Evolutionary conservation across 2,113 vertebrate species (phyloP).

Genomic region (Halichoeres trimaculatus): DNA sequence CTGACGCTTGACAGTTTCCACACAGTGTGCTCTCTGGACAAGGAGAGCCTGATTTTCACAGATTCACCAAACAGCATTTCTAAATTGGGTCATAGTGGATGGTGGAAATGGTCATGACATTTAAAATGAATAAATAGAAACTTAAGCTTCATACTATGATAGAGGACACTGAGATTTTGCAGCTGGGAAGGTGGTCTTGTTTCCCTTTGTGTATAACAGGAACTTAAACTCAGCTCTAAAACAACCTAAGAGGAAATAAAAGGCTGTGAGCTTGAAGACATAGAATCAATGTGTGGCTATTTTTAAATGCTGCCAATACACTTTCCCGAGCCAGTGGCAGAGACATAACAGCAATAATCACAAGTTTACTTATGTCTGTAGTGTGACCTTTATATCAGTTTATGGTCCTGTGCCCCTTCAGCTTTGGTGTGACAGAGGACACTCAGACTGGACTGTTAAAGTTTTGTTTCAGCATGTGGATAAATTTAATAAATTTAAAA

Average conservation of each 20-base stretch:
- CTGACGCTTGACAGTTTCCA: constrained; percentile 69
- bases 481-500: constrained; percentile 2
- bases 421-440: no score
- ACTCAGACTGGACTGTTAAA: no score
- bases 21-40: constrained; percentile 29
- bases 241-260: neutral
- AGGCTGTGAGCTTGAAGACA: constrained; percentile 18
- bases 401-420: constrained; percentile 17
- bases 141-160: constrained; percentile 26
- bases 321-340: constrained; percentile 24
- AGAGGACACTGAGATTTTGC: constrained; percentile 17
- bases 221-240: constrained; percentile 38
- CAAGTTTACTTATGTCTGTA: constrained; percentile 50
- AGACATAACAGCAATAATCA: constrained; percentile 21
- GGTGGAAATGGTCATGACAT: constrained; percentile 14
- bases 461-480: neutral
- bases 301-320: constrained; percentile 10
- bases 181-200: neutral
- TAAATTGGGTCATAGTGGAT: neutral
- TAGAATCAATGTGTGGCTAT: neutral
- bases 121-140: constrained; percentile 30
- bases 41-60: constrained; percentile 15
- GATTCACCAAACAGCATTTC: neutral
- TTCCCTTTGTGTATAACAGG: constrained; percentile 21
- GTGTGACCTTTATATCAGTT: constrained; percentile 12